Evolutionary conservation across 2,888 invertebrate genomes (phyloP).

Genomic region (Tachina fera): DNA sequence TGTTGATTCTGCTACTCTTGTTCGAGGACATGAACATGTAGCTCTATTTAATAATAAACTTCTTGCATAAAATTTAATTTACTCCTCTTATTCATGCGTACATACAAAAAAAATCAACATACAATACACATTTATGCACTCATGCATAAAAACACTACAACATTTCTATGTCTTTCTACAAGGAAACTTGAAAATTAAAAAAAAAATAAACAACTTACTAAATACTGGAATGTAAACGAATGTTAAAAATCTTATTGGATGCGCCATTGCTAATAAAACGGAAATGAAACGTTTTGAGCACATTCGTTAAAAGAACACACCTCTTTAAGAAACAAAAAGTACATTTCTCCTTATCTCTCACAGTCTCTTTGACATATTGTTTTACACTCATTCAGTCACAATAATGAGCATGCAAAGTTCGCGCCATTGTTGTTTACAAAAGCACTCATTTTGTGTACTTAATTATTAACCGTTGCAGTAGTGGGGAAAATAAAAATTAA

Average conservation of each 20-base stretch:
- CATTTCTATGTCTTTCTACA: slow-evolving; percentile 20
- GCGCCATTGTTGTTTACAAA: slow-evolving; percentile 44
- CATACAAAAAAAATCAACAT: slow-evolving; percentile 9
- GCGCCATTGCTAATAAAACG: slow-evolving; percentile 65
- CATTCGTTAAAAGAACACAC: slow-evolving; percentile 55
- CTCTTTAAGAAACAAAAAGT: slow-evolving; percentile 13
- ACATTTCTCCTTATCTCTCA: slow-evolving; percentile 26
- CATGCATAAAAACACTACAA: slow-evolving; percentile 64
- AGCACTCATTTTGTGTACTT: slow-evolving; percentile 14
- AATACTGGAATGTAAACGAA: slow-evolving; percentile 46
- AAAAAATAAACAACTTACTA: slow-evolving; percentile 49
- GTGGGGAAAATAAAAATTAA: slow-evolving; percentile 7
- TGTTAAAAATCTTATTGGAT: slow-evolving; percentile 71
- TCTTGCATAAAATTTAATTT: slow-evolving; percentile 80
- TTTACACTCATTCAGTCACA: neutral
- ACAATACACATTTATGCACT: slow-evolving; percentile 38
- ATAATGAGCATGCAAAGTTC: neutral
- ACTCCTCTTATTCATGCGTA: slow-evolving; percentile 74
- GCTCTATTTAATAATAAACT: slow-evolving; percentile 82
- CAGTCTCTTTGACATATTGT: neutral
- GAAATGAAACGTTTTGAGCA: slow-evolving; percentile 63
- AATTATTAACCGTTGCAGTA: slow-evolving; percentile 5
- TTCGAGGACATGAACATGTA: slow-evolving; percentile 53
- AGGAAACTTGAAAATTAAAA: slow-evolving; percentile 19
- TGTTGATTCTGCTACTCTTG: slow-evolving; percentile 43